These are phyloP conservation scores for Conistra vaccinii DNA, from an alignment of 2,888 invertebrate genomes.

Conservation along the genomic window DNA sequence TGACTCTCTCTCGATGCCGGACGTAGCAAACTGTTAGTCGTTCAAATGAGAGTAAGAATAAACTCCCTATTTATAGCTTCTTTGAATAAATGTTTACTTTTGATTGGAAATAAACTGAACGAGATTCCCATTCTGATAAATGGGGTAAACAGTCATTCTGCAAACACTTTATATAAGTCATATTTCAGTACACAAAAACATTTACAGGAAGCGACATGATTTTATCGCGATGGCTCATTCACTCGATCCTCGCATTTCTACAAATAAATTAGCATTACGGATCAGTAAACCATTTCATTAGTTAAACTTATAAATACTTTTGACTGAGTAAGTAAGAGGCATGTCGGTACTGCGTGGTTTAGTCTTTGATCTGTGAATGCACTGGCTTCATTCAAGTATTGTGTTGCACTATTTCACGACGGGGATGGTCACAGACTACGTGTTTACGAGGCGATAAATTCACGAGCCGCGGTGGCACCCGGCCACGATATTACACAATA, in stretches of 20 bases:
- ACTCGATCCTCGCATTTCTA: constrained; percentile 21
- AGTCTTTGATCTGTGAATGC: constrained; percentile 53
- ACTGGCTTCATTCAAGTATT: constrained; percentile 64
- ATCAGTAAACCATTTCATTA: constrained; percentile 39
- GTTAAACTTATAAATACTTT: constrained; percentile 11
- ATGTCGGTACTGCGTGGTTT: constrained; percentile 27
- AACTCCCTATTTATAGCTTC: constrained; percentile 57
- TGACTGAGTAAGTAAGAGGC: not conserved
- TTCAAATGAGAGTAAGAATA: constrained; percentile 59
- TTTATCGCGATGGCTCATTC: constrained; percentile 45
- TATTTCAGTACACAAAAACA: constrained; percentile 58
- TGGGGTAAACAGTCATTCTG: constrained; percentile 44
- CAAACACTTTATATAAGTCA: constrained; percentile 51
- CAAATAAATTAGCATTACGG: constrained; percentile 31
- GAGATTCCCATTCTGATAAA: constrained; percentile 53
- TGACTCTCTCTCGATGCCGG: constrained; percentile 31
- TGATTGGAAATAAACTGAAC: constrained; percentile 52
- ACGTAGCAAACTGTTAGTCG: constrained; percentile 52
- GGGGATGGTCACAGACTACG: constrained; percentile 58
- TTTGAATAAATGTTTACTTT: constrained; percentile 63
- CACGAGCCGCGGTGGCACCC: constrained; percentile 57
- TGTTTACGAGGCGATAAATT: constrained; percentile 75
- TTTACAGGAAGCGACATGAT: constrained; percentile 51
- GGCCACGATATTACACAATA: constrained; percentile 67
- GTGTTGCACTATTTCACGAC: constrained; percentile 60